phyloP scores from a whole-genome alignment of 1,140 invertebrate genomes.

The Amphibalanus amphitrite region DNA sequence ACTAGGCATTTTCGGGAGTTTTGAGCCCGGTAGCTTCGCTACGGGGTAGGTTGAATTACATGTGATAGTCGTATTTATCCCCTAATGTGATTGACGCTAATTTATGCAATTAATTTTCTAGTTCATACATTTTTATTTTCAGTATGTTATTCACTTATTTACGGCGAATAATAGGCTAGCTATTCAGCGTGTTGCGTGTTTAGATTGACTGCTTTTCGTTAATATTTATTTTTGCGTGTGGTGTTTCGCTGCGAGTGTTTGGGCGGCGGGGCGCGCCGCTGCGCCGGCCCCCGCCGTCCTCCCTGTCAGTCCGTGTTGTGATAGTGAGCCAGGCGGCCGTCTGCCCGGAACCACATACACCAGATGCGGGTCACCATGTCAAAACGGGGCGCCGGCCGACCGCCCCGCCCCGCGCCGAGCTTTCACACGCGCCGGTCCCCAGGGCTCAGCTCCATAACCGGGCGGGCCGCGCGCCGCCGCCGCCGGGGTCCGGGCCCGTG shows the following conservation, averaged over 20 bases:
- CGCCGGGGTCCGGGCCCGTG: too few relatives aligned
- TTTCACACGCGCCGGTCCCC: not conserved
- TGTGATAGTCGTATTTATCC: not conserved
- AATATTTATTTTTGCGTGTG: not conserved
- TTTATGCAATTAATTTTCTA: constrained; percentile 2
- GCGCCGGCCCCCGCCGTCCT: too few relatives aligned
- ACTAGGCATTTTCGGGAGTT: not conserved
- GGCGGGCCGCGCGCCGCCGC: too few relatives aligned
- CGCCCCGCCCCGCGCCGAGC: not conserved
- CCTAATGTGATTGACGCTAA: not conserved
- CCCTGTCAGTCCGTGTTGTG: not conserved
- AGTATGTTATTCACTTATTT: not conserved
- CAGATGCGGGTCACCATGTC: constrained; percentile 1
- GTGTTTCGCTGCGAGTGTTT: not conserved
- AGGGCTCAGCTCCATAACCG: not conserved
- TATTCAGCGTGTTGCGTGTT: not conserved
- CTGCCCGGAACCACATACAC: not conserved
- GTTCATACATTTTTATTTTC: not conserved
- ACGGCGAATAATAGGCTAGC: not conserved
- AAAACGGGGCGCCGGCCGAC: not conserved
- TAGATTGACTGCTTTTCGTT: not conserved
- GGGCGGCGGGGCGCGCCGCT: too few relatives aligned
- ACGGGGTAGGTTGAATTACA: not conserved
- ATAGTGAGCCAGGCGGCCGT: not conserved
- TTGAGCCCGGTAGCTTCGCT: not conserved